Evolutionary conservation across 2,888 invertebrate genomes (phyloP).

Genomic region (Chalcis sispes): DNA sequence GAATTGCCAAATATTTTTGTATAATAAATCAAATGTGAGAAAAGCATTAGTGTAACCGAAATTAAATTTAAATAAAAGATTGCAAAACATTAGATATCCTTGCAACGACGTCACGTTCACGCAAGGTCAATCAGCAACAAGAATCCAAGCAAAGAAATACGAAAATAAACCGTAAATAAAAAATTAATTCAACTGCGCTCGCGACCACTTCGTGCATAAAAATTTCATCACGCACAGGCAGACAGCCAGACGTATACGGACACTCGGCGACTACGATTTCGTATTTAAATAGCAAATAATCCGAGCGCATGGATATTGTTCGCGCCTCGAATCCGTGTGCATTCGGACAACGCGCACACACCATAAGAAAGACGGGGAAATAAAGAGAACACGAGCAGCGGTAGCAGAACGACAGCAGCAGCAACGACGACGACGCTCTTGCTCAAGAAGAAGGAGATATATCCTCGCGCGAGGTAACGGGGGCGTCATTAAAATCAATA

Average conservation of each 20-base stretch:
- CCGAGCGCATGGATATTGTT: conserved; percentile 68
- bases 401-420: not conserved
- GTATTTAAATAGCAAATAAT: conserved; percentile 59
- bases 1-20: too few relatives aligned
- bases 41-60: too few relatives aligned
- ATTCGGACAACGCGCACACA: conserved; percentile 57
- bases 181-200: not conserved
- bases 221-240: too few relatives aligned
- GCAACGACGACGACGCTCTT: too few relatives aligned
- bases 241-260: not conserved
- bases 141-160: not conserved
- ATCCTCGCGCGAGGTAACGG: conserved; percentile 60
- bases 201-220: too few relatives aligned
- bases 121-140: too few relatives aligned
- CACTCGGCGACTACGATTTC: conserved; percentile 8
- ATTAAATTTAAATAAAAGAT: too few relatives aligned
- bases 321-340: conserved; percentile 69
- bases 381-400: not conserved
- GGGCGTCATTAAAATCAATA: conserved; percentile 76
- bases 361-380: conserved; percentile 18
- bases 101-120: too few relatives aligned
- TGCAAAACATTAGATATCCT: too few relatives aligned
- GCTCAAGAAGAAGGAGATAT: too few relatives aligned
- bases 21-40: too few relatives aligned
- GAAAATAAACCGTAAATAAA: not conserved